These are phyloP conservation scores for Octopus sinensis DNA, from an alignment of 1,140 invertebrate species.

Conservation along the genomic window DNA sequence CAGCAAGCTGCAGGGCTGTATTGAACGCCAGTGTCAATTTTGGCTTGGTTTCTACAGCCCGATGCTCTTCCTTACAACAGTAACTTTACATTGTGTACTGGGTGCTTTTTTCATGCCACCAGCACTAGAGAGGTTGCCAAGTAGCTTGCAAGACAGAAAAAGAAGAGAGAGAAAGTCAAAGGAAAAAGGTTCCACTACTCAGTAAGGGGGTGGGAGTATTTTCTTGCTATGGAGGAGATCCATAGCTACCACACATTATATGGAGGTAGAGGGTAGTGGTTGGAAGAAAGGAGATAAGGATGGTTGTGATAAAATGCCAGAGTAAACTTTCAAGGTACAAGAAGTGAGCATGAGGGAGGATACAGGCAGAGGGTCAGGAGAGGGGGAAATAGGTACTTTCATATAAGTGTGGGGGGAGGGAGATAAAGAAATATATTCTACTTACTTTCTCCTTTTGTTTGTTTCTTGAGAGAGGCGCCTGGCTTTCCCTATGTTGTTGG, in stretches of 20 bases:
- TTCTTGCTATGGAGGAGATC: no score
- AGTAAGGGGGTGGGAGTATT: no score
- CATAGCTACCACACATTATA: background rate
- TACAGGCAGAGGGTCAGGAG: background rate
- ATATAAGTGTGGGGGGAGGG: background rate
- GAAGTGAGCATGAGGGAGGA: background rate
- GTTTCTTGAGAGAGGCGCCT: constrained; percentile 42
- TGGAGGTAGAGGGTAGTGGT: background rate
- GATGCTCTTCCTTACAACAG: no score
- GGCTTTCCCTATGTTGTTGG: constrained; percentile 33
- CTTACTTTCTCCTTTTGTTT: constrained; percentile 46
- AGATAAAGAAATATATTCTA: background rate
- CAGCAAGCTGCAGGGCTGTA: no score
- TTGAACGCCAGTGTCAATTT: no score
- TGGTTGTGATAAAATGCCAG: background rate
- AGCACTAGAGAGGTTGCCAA: no score
- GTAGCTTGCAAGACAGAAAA: no score
- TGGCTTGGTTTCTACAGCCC: no score
- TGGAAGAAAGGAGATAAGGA: background rate
- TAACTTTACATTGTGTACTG: no score
- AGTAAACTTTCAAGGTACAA: background rate
- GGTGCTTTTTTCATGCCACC: no score
- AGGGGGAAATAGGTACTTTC: background rate
- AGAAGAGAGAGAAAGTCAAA: no score
- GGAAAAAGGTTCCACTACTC: no score